phyloP scores from a whole-genome alignment of 1,140 invertebrate genomes.

The Carposina sasakii region DNA sequence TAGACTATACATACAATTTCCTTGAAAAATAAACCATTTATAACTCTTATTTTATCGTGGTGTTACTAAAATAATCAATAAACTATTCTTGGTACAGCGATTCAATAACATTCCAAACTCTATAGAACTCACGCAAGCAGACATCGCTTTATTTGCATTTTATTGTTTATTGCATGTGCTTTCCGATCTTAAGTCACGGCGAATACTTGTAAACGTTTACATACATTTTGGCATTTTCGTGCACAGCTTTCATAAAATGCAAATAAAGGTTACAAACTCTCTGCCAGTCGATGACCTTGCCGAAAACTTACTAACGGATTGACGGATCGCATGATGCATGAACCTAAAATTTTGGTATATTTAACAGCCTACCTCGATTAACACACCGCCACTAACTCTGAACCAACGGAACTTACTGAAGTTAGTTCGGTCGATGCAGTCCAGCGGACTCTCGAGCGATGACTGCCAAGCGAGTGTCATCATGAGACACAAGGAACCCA shows the following conservation, averaged over 20 bases:
- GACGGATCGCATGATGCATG: constrained; percentile 59
- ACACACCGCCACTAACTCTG: constrained; percentile 67
- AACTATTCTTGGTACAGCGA: no score
- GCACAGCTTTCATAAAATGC: constrained; percentile 71
- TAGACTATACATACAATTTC: no score
- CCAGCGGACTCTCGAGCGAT: constrained; percentile 69
- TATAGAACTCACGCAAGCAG: no score
- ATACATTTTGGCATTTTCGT: constrained; percentile 49
- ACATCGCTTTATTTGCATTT: constrained; percentile 71
- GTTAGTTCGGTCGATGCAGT: constrained; percentile 72
- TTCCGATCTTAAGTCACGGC: constrained; percentile 50
- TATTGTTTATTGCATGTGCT: constrained; percentile 69
- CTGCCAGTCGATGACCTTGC: constrained; percentile 24
- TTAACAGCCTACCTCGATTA: constrained; percentile 69
- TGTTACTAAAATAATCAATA: no score
- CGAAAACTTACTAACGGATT: constrained; percentile 45
- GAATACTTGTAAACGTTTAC: constrained; percentile 25
- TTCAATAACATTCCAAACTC: no score
- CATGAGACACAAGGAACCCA: constrained; percentile 66
- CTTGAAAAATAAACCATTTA: no score
- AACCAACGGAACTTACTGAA: constrained; percentile 74
- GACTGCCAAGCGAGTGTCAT: constrained; percentile 71
- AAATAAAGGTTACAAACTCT: constrained; percentile 57
- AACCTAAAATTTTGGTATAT: constrained; percentile 64
- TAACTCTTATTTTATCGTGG: no score